phyloP scores from a whole-genome alignment of 2,888 invertebrate species.

The Rotaria macrura region DNA sequence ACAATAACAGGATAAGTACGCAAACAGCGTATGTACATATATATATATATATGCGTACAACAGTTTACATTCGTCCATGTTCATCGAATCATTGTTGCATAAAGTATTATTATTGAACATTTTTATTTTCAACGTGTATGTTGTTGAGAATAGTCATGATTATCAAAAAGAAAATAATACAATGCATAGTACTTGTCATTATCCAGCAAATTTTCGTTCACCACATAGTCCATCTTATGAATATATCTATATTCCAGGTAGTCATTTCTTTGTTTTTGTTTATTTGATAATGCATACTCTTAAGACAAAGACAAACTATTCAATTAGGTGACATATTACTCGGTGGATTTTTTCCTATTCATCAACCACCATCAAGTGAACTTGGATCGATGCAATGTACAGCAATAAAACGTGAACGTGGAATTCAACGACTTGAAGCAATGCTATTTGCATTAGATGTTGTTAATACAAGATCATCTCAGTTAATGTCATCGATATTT shows the following conservation, averaged over 20 bases:
- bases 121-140: background rate
- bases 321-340: slow-evolving; percentile 52
- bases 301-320: too few species aligned
- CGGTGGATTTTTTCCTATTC: slow-evolving; percentile 57
- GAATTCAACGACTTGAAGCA: slow-evolving; percentile 55
- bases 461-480: slow-evolving; percentile 52
- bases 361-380: slow-evolving; percentile 39
- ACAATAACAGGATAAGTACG: background rate
- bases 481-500: slow-evolving; percentile 47
- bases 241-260: background rate
- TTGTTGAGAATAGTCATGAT: background rate
- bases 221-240: slow-evolving; percentile 4
- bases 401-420: slow-evolving; percentile 50
- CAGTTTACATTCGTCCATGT: background rate
- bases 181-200: background rate
- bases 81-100: background rate
- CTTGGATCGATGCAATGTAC: slow-evolving; percentile 43
- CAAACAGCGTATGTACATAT: background rate
- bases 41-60: background rate
- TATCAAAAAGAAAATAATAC: background rate
- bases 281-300: too few species aligned
- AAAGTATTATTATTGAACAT: background rate
- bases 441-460: slow-evolving; percentile 57
- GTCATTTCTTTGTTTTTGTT: too few species aligned
- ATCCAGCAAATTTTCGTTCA: background rate